phyloP scores from a whole-genome alignment of 2,113 vertebrate species.

The Natator depressus region DNA sequence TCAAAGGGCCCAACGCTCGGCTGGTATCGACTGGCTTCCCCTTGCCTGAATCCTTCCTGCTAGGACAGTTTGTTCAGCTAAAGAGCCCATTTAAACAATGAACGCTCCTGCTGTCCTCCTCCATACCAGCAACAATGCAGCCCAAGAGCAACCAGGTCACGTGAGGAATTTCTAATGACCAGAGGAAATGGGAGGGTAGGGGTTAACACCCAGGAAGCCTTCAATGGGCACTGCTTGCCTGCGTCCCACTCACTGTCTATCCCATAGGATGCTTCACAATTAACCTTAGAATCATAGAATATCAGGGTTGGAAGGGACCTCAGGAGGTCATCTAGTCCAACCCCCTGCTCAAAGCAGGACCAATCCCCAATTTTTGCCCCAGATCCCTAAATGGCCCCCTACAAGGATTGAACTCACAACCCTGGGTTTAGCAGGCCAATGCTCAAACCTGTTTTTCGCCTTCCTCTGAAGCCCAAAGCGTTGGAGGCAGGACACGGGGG shows the following conservation, averaged over 20 bases:
- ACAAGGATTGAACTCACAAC: no score
- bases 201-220: background rate
- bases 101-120: background rate
- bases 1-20: background rate
- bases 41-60: background rate
- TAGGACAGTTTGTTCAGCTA: background rate
- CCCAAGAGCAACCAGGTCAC: background rate
- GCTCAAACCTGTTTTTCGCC: background rate
- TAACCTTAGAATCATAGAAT: background rate
- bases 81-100: background rate
- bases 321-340: no score
- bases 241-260: background rate
- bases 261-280: background rate
- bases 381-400: no score
- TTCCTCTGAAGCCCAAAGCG: background rate
- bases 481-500: background rate
- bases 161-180: background rate
- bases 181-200: background rate
- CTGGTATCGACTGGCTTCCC: background rate
- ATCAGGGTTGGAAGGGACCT: no score
- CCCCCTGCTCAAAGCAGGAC: no score
- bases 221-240: background rate
- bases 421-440: no score
- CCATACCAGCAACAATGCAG: background rate
- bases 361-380: no score